Evolutionary conservation across 2,113 vertebrate species (phyloP), one percentile per base, ranked within the genome.

Genomic region (Triplophysa dalaica): DNA sequence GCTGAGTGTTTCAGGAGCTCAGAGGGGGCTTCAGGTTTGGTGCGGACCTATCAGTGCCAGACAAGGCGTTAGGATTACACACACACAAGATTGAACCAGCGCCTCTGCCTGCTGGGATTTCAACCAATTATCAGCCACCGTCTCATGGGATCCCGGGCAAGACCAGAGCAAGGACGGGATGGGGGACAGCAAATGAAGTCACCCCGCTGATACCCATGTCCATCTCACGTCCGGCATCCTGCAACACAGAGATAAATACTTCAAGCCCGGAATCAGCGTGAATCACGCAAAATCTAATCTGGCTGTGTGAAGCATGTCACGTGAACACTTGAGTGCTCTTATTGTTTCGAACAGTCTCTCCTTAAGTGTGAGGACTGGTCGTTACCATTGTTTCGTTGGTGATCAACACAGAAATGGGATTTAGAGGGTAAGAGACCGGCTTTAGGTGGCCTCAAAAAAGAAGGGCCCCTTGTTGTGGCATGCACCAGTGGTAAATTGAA

Each of bases 61-160:
- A 91, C 86, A 91, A 88, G 78, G 72, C 81, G 85, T n/a, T 4
- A 87, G 90, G 90, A 92, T 93, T 92, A 92, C 85, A 90, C 83
- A 88, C 78, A 84, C 83, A 88, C 81, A 87, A 89, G 90, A 93
- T 93, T 92, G 91, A 90, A 85, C 89, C 86, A 85, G 85, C 85
- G 66, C 80, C 56, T 80, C 29, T 67, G 82, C 85, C 91, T 90
- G 87, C 88, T 90, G 92, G 90, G 92, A 91, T 90, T 92, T 89
- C 84, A 84, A 85, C 90, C 90, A 91, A 91, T 94, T 91, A 92
- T 92, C 89, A 88, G 85, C 81, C 86, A 83, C 73, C 43, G 81
- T 83, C 89, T 89, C 85, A 84, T 63, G 77, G 85, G 84, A 82
- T 83, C 73, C 72, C 78, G 75, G 79, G 54, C 79, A 69, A 86